These are phyloP conservation scores for Asteroscopus sphinx DNA, from an alignment of 2,888 invertebrate species.

Conservation along the genomic window DNA sequence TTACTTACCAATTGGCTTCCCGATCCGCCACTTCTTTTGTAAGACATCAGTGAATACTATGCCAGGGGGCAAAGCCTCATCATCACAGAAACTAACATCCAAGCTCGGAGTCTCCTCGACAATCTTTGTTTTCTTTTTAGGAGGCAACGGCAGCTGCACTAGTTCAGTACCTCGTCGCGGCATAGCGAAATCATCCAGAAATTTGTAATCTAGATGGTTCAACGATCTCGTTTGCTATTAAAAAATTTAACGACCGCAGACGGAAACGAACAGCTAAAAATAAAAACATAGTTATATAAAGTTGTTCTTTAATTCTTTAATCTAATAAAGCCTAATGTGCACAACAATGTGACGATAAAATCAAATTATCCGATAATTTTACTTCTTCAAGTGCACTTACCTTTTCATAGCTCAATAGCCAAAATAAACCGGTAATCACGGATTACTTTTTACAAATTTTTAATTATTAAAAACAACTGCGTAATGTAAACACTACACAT, in stretches of 20 bases:
- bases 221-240: slow-evolving; percentile 21
- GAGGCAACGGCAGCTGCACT: slow-evolving; percentile 69
- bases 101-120: slow-evolving; percentile 71
- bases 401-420: slow-evolving; percentile 45
- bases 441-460: slow-evolving; percentile 20
- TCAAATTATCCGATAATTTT: slow-evolving; percentile 68
- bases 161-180: slow-evolving; percentile 80
- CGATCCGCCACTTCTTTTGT: slow-evolving; percentile 96
- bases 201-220: slow-evolving; percentile 9
- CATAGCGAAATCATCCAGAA: slow-evolving; percentile 67
- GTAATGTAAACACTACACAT: slow-evolving; percentile 24
- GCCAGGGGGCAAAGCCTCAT: slow-evolving; percentile 91
- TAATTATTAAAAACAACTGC: slow-evolving; percentile 16
- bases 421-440: slow-evolving; percentile 28
- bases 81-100: slow-evolving; percentile 81
- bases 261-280: slow-evolving; percentile 32
- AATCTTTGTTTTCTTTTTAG: slow-evolving; percentile 78
- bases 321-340: slow-evolving; percentile 71
- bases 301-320: slow-evolving; percentile 66
- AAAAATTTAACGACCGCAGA: slow-evolving; percentile 7
- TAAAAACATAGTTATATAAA: slow-evolving; percentile 34
- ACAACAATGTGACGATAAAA: slow-evolving; percentile 69
- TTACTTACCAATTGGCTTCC: slow-evolving; percentile 94
- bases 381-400: slow-evolving; percentile 48
- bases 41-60: slow-evolving; percentile 94